Percentiles rank a stretch among this genome's conserved stretches.
Conservation (phyloP, 1,140 invertebrate species). For the Ceratosolen fusciceps region DNA sequence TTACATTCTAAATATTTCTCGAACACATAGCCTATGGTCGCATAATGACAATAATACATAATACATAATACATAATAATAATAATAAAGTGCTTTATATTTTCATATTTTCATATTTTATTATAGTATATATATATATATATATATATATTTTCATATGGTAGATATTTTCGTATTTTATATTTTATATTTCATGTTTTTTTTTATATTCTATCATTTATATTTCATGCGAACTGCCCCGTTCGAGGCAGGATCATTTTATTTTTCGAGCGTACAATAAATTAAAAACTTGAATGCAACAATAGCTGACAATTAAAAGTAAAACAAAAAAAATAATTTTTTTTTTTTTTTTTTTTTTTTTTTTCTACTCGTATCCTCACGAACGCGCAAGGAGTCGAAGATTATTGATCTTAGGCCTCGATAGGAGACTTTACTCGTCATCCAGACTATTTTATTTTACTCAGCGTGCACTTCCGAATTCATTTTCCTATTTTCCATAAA, state of each 20-base stretch:
- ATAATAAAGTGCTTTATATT: too few relatives aligned
- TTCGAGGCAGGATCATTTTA: constrained; percentile 13
- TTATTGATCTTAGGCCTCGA: constrained; percentile 25
- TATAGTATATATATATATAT: too few relatives aligned
- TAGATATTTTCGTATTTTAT: too few relatives aligned
- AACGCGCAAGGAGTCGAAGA: neutral
- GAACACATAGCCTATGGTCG: constrained; percentile 48
- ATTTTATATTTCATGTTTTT: too few relatives aligned
- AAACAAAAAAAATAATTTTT: constrained; percentile 1
- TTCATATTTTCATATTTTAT: too few relatives aligned
- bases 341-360: too few relatives aligned
- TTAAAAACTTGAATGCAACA: constrained; percentile 36
- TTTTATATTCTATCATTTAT: constrained; percentile 31
- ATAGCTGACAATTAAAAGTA: constrained; percentile 23
- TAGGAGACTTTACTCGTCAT: neutral
- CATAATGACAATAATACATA: constrained; percentile 39
- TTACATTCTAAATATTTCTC: constrained; percentile 42
- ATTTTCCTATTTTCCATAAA: neutral
- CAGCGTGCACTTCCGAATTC: neutral
- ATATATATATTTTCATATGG: too few relatives aligned
- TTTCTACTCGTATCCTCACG: neutral
- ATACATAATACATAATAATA: too few relatives aligned
- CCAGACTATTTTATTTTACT: neutral
- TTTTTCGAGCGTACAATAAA: constrained; percentile 40
- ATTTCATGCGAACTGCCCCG: constrained; percentile 15